Percentiles rank a stretch among this genome's conserved stretches.
Evolutionary conservation across 2,113 vertebrate genomes (phyloP).

Genomic region (Urocynchramus pylzowi): DNA sequence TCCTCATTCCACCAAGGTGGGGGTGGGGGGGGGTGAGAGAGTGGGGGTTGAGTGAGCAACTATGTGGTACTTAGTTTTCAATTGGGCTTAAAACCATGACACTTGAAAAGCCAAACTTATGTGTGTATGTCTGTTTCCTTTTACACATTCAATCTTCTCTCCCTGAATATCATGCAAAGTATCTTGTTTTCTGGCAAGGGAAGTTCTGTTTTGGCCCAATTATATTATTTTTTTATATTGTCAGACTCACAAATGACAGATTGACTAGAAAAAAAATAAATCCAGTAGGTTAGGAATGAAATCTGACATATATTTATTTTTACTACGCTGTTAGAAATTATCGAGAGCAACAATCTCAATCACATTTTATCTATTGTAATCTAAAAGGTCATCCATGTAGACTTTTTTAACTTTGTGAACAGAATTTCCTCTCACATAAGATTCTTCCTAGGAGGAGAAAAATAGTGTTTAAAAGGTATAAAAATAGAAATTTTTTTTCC

Average conservation of each 20-base stretch:
- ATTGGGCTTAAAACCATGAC: background rate
- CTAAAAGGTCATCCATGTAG: background rate
- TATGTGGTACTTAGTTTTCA: background rate
- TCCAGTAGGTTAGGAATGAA: slow-evolving; percentile 9
- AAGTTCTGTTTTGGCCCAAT: slow-evolving; percentile 42
- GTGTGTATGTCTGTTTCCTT: background rate
- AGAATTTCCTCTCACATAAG: background rate
- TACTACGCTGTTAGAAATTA: slow-evolving; percentile 12
- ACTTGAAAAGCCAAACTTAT: slow-evolving; percentile 28
- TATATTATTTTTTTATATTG: slow-evolving; percentile 6
- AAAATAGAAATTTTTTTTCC: background rate
- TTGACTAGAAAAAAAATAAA: background rate
- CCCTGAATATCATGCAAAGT: slow-evolving; percentile 5
- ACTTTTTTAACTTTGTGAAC: background rate
- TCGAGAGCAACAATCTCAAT: background rate
- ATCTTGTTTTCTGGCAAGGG: slow-evolving; percentile 16
- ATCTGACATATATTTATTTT: slow-evolving; percentile 21
- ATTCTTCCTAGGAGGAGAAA: background rate
- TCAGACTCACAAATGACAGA: background rate
- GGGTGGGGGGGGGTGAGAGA: background rate
- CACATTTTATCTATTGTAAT: background rate
- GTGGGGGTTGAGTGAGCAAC: background rate
- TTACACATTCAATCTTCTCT: slow-evolving; percentile 8
- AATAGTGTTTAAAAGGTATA: background rate
- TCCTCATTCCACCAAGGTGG: background rate